These are phyloP conservation scores for Uropetala carovei DNA, from an alignment of 2,888 invertebrate species.

Conservation along the genomic window DNA sequence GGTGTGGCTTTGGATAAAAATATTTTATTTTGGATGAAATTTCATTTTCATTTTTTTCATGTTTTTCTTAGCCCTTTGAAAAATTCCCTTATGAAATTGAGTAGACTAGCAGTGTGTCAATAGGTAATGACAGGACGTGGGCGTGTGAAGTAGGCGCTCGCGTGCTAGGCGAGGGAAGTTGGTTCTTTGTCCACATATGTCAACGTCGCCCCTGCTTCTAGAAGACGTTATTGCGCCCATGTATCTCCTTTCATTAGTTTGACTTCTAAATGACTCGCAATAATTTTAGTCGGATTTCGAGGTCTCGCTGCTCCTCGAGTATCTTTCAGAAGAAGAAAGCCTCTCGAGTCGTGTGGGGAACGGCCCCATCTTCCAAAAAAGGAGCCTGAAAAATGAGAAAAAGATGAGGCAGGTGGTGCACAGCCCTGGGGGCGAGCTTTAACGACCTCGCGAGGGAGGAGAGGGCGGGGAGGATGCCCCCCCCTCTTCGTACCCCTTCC, in stretches of 20 bases:
- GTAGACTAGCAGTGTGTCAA: too few species aligned
- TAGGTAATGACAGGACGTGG: too few species aligned
- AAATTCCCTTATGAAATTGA: too few species aligned
- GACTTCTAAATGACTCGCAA: slow-evolving; percentile 5
- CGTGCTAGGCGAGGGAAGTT: too few species aligned
- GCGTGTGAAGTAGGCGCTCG: too few species aligned
- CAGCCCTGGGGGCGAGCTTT: not conserved
- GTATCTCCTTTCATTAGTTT: slow-evolving; percentile 19
- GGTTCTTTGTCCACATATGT: not conserved
- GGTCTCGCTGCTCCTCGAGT: not conserved
- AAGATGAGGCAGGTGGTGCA: slow-evolving; percentile 49
- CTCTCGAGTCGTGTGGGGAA: not conserved
- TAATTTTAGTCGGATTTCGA: not conserved
- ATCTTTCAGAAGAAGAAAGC: not conserved
- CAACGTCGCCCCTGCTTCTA: not conserved
- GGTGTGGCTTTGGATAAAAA: too few species aligned
- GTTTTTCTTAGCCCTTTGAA: too few species aligned
- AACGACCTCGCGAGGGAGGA: slow-evolving; percentile 12
- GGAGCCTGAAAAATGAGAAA: slow-evolving; percentile 56
- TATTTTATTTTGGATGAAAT: too few species aligned
- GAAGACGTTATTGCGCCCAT: not conserved
- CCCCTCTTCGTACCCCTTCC: too few species aligned
- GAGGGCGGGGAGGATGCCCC: not conserved
- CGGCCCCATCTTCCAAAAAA: slow-evolving; percentile 48
- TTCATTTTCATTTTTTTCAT: too few species aligned